Base-by-base conservation (phyloP, 2,888 invertebrate genomes). In the Physocephala rufipes region DNA sequence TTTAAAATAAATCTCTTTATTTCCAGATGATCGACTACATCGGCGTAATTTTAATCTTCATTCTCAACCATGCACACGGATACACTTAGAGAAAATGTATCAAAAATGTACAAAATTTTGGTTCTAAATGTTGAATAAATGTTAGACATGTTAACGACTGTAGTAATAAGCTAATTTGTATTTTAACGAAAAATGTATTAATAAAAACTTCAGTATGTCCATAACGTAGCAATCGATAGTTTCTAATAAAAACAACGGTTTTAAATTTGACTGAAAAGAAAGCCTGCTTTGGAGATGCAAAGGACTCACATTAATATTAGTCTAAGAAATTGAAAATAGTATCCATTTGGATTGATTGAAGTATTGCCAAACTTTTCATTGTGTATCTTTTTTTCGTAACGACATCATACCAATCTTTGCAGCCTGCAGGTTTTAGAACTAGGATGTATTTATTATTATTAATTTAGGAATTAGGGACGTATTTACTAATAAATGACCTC, bases 101-200 rank as follows among this genome's bases (percentile, higher is more conserved):
- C 13, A 59, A 53, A 49, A 65, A 21, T 65, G 65, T 65, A 65
- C 65, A 65, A 65, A 65, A 30, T 19, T 65, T 21, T 53, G 51
- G 49, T 65, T 65, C 53, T 65, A 53, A 36, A 36, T 36, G 36
- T 36, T 36, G 36, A 36, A 36, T 65, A 65, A 30, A 53, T 53
- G 65, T 65, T 65, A 65, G 53, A 30, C 19, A 62, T 45, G 30
- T 65, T 36, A 28, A 30, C 36, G 12, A 53, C 19, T 9, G 28
- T 51, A 53, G 65, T 65, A 30, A 30, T 64, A 28, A 51, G 30
- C 43, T 65, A 16, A 19, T 30, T 65, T 65, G 51, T 53, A 28
- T 53, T 47, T 64, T 64, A 64, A 47, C 26, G 28, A 47, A 24
- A 28, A n/a, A 49, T n/a, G n/a, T n/a, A 19, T 12, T n/a, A n/a